Evolutionary conservation across 2,797 vertebrate genomes (phyloP), one percentile per base, ranked within the genome.

Genomic region (Sebastes hubbsi): DNA sequence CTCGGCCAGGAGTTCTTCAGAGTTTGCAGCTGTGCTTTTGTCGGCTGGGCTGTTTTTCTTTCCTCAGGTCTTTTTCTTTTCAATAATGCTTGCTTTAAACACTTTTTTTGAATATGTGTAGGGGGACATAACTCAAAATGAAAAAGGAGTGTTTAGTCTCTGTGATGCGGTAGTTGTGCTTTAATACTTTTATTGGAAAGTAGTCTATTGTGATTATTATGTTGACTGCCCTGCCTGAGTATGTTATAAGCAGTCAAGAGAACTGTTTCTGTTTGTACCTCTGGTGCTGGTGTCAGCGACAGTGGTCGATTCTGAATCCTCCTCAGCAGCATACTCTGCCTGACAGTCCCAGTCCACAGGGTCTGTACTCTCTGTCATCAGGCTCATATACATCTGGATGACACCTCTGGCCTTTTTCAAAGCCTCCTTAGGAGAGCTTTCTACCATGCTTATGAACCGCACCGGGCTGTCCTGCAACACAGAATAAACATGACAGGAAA

Each of bases 261-360:
- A n/a, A 52, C 20, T 22, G 52, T 54, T 22, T 54, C 20, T 54
- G 52, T 54, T 52, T 22, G 52, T 54, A 54, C 52, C 52, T 54
- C 16, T 55, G 61, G 25, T 46, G 30, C 29, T 63, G 61, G 34
- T 46, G 24, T 25, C 32, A 34, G 55, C 14, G 22, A 27, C 25
- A 25, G 64, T 34, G 14, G 55, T 80, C 30, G 80, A 62, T 81
- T 87, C 86, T 78, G 75, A 56, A 63, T 82, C 62, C 59, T 91
- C 84, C 18, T 83, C 77, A 11, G 84, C 76, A 52, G 90, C 64
- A 73, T 91, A 94, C 64, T 94, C 92, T 8, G 87, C 72, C 46
- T 88, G 89, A 82, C 93, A 94, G 77, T 83, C 87, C 93, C 93
- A 94, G 72, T 92, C 75, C 65, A 94, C 76, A 56, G 76, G 72